Base-by-base conservation (phyloP, 2,113 vertebrate genomes). In the Cyrtonyx montezumae region DNA sequence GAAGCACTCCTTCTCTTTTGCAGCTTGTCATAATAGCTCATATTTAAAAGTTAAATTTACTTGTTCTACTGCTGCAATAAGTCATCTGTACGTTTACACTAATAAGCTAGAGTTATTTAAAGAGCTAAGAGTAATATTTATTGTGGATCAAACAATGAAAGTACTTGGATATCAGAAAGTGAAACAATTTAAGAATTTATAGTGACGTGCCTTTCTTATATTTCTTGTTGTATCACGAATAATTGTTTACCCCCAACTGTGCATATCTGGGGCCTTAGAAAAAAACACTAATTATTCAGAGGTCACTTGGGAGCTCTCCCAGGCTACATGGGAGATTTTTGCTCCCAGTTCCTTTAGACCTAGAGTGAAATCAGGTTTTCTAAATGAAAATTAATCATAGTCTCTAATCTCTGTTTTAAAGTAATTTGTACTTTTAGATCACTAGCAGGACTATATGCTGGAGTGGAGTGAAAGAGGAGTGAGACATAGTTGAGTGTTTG, bases 61-160 rank as follows among this genome's bases (percentile, higher is more conserved):
- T 82, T 82, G 5, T 58, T 81, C 62, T 80, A 28, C 14, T 21
- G 42, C 28, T 62, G 23, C 26, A 77, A 28, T 45, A 94, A 90
- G 56, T 88, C 8, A 37, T 77, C 26, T 42, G 81, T 6, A 32
- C 53, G 36, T 37, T 67, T 40, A 69, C 3, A 28, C 18, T 9
- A 62, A 36, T 36, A 84, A 87, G 61, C 4, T 36, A 69, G 36
- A 55, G 32, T 3, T 91, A 79, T 88, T 63, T 86, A 84, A 88
- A 91, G 34, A 86, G 58, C 20, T 49, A 66, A 82, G 15, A 87
- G 26, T 73, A 79, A 66, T 87, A 78, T 80, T 91, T 94, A 74
- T 79, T 67, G 82, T 11, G 68, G 58, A 84, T 71, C 32, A 90
- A 88, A 86, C 14, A 49, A 48, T 5, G 5, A 62, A 93, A 80